Percentiles rank a stretch among this genome's conserved stretches.
Evolutionary conservation across 2,888 invertebrate species (phyloP).

Genomic region (Aphelenchoides bicaudatus): DNA sequence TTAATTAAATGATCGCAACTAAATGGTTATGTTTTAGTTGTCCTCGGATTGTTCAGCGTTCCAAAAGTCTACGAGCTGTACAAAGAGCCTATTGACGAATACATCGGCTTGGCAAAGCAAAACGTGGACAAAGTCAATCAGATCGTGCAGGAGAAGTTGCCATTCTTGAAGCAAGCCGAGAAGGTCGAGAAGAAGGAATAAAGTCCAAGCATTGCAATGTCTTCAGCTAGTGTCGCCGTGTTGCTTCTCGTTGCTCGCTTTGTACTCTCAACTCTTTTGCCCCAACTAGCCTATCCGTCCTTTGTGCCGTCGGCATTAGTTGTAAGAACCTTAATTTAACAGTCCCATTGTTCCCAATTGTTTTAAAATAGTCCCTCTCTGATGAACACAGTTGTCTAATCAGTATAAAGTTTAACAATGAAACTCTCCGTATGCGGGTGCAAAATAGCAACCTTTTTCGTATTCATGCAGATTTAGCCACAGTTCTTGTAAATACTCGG

Average conservation of each 20-base stretch:
- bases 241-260: neutral
- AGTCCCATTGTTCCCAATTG: neutral
- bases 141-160: conserved; percentile 50
- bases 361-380: no score
- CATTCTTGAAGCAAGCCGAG: conserved; percentile 47
- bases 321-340: no score
- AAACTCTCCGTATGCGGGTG: no score
- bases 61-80: conserved; percentile 59
- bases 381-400: no score
- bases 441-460: no score
- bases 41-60: conserved; percentile 53
- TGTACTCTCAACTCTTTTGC: neutral
- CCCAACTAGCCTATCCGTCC: neutral
- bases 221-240: conserved; percentile 4
- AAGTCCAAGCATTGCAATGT: neutral
- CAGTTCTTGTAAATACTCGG: no score
- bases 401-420: no score
- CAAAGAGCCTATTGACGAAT: conserved; percentile 58
- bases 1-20: neutral
- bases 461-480: no score
- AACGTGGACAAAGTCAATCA: conserved; percentile 48
- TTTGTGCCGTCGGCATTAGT: no score
- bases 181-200: conserved; percentile 30
- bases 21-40: conserved; percentile 35
- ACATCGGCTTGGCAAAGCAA: conserved; percentile 48